Conservation (phyloP, 2,888 invertebrate species). For the Drosophila incognita region DNA sequence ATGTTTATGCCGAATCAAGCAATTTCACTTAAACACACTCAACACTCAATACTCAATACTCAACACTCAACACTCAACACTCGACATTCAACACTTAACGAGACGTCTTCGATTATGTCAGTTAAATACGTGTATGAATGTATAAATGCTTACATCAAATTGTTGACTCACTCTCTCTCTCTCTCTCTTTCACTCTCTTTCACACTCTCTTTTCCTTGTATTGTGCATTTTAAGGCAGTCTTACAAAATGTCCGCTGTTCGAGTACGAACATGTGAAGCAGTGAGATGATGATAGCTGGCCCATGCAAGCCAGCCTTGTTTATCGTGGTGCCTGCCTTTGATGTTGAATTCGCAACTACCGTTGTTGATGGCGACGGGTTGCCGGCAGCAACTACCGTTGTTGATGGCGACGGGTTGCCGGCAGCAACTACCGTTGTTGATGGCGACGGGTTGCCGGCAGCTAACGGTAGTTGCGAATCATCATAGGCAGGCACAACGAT, state of each 20-base stretch:
- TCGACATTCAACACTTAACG: constrained; percentile 39
- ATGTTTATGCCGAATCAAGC: constrained; percentile 80
- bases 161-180: constrained; percentile 48
- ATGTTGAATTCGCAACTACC: too few species aligned
- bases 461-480: too few species aligned
- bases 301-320: too few species aligned
- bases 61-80: constrained; percentile 37
- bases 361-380: too few species aligned
- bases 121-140: constrained; percentile 33
- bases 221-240: not conserved
- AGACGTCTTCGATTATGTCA: constrained; percentile 62
- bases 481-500: too few species aligned
- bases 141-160: constrained; percentile 49
- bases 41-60: constrained; percentile 47
- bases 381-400: too few species aligned
- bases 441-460: too few species aligned
- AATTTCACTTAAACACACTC: constrained; percentile 80
- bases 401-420: too few species aligned
- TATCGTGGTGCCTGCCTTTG: too few species aligned
- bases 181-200: not conserved
- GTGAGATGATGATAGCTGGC: too few species aligned
- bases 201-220: not conserved
- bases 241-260: not conserved
- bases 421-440: too few species aligned
- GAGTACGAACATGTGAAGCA: too few species aligned